Percentiles rank a stretch among this genome's conserved stretches.
phyloP scores from a whole-genome alignment of 2,113 vertebrate genomes.

The Misgurnus mizolepis region DNA sequence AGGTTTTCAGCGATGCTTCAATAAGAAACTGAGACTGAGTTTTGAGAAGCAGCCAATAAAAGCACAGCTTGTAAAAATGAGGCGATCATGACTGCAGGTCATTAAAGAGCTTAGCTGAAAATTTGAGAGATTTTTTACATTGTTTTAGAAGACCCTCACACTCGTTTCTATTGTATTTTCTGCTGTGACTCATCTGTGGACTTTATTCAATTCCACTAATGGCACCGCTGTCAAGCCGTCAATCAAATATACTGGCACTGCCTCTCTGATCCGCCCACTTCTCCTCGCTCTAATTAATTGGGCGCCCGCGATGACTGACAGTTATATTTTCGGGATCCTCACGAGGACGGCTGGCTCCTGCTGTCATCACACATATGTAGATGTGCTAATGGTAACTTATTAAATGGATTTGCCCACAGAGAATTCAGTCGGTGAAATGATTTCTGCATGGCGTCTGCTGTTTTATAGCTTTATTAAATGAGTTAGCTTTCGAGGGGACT shows the following conservation, averaged over 20 bases:
- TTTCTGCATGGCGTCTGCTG: neutral
- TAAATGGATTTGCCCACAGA: neutral
- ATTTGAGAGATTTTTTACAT: constrained; percentile 15
- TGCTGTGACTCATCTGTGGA: too few relatives aligned
- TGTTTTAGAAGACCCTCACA: neutral
- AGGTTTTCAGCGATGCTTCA: too few relatives aligned
- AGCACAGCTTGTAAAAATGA: too few relatives aligned
- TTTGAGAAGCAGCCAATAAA: too few relatives aligned
- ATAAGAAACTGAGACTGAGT: too few relatives aligned
- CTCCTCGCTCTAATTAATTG: constrained; percentile 17
- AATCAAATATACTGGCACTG: neutral
- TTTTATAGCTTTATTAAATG: too few relatives aligned
- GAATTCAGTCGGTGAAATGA: neutral
- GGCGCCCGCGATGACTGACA: constrained; percentile 9
- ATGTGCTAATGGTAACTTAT: neutral
- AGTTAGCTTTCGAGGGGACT: too few relatives aligned
- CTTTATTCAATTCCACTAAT: neutral
- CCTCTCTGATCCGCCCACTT: constrained; percentile 3
- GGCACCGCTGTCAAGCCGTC: neutral
- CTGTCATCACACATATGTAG: neutral
- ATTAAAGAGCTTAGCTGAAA: constrained; percentile 33
- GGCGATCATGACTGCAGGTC: neutral
- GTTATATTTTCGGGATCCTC: constrained; percentile 13
- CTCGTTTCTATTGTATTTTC: neutral
- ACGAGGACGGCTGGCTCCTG: neutral